phyloP scores from a whole-genome alignment of 2,888 invertebrate species.

The Acrobasis repandana region DNA sequence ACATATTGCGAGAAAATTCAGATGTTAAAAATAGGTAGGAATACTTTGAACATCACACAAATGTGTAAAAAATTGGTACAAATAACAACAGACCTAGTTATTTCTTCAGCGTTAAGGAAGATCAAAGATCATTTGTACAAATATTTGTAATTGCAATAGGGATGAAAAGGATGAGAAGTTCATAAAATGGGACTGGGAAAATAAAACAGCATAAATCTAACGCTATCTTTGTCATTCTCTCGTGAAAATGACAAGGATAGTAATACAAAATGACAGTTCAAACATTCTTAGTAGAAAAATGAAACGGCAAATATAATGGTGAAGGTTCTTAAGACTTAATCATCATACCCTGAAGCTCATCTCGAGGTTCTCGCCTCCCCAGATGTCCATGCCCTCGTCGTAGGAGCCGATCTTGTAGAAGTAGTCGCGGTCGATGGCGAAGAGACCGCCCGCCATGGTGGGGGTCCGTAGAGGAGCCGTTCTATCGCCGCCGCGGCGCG shows the following conservation, averaged over 20 bases:
- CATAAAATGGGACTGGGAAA: no score
- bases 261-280: no score
- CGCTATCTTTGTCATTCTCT: no score
- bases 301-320: no score
- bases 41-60: neutral
- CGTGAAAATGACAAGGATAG: no score
- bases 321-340: neutral
- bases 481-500: constrained; percentile 95
- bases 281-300: no score
- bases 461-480: constrained; percentile 97
- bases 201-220: no score
- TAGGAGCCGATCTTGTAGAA: constrained; percentile 99
- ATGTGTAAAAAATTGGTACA: neutral
- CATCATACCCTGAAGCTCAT: constrained; percentile 94
- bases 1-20: neutral
- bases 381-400: constrained; percentile 99
- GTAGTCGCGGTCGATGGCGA: constrained; percentile 97
- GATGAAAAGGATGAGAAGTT: no score
- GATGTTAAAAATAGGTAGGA: neutral
- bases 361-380: constrained; percentile 98
- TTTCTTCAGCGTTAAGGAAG: no score
- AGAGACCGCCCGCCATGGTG: constrained; percentile 99
- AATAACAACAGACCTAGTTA: no score
- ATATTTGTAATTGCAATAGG: no score
- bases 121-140: no score